These are phyloP conservation scores for Camponotus floridanus DNA, from an alignment of 1,140 invertebrate species.

Conservation along the genomic window DNA sequence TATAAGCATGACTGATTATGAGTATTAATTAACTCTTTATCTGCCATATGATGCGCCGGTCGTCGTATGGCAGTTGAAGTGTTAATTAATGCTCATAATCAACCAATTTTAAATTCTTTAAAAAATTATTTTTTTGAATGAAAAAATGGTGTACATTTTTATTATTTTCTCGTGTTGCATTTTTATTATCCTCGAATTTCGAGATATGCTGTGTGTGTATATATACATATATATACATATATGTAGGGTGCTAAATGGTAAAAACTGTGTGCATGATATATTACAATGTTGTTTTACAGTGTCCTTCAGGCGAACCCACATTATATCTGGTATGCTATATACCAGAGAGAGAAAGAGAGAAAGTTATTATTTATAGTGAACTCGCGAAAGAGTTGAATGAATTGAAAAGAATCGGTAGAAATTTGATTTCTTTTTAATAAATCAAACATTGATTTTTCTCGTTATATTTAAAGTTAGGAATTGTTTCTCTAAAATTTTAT, in stretches of 20 bases:
- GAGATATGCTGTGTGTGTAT: conserved; percentile 12
- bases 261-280: conserved; percentile 58
- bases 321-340: conserved; percentile 35
- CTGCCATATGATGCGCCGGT: too few relatives aligned
- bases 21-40: too few relatives aligned
- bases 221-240: conserved; percentile 3
- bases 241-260: conserved; percentile 50
- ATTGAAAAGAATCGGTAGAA: conserved; percentile 17
- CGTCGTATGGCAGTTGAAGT: too few relatives aligned
- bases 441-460: not conserved
- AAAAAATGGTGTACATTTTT: too few relatives aligned
- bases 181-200: too few relatives aligned
- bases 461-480: not conserved
- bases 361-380: conserved; percentile 10
- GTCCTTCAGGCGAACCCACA: conserved; percentile 26
- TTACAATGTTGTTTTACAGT: conserved; percentile 54
- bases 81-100: too few relatives aligned
- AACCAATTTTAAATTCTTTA: too few relatives aligned
- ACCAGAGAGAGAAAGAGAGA: not conserved
- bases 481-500: too few relatives aligned
- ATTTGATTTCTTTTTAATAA: not conserved
- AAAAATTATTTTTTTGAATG: too few relatives aligned
- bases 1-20: too few relatives aligned
- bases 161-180: too few relatives aligned
- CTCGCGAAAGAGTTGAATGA: conserved; percentile 29